Percentiles rank a stretch among this genome's conserved stretches.
Evolutionary conservation across 2,888 invertebrate genomes (phyloP).

Genomic region (Drosophila ezoana): DNA sequence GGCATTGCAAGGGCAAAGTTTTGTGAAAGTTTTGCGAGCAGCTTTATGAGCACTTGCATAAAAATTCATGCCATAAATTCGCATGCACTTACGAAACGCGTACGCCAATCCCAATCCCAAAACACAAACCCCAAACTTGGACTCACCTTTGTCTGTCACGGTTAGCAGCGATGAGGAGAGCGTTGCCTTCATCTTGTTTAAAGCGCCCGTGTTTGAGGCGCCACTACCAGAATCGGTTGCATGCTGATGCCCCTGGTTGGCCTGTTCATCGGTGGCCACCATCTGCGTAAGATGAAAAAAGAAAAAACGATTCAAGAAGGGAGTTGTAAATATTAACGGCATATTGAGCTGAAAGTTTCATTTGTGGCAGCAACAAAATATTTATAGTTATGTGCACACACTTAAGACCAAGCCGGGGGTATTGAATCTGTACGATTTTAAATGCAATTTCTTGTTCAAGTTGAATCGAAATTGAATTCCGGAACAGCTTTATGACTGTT

Average conservation of each 20-base stretch:
- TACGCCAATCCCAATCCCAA: slow-evolving; percentile 4
- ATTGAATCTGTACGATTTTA: slow-evolving; percentile 41
- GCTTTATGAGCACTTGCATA: slow-evolving; percentile 70
- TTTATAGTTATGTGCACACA: slow-evolving; percentile 54
- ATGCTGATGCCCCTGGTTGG: slow-evolving; percentile 86
- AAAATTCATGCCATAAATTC: slow-evolving; percentile 72
- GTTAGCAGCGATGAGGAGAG: slow-evolving; percentile 92
- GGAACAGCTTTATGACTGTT: slow-evolving; percentile 33
- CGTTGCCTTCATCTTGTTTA: slow-evolving; percentile 93
- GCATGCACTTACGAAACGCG: slow-evolving; percentile 47
- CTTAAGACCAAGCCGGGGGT: slow-evolving; percentile 26
- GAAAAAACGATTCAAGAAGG: slow-evolving; percentile 13
- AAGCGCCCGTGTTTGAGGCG: slow-evolving; percentile 85
- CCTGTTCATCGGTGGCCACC: slow-evolving; percentile 91
- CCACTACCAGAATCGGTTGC: slow-evolving; percentile 85
- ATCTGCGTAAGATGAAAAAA: slow-evolving; percentile 86
- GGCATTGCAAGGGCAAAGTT: slow-evolving; percentile 41
- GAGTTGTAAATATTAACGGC: slow-evolving; percentile 49
- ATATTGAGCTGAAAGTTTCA: slow-evolving; percentile 53
- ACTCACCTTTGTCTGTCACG: slow-evolving; percentile 91
- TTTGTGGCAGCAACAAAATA: slow-evolving; percentile 61
- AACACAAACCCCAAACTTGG: background rate
- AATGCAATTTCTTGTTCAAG: slow-evolving; percentile 14
- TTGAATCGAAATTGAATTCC: slow-evolving; percentile 38
- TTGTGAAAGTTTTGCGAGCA: slow-evolving; percentile 54